phyloP scores from a whole-genome alignment of 2,797 vertebrate species.

The Danio aesculapii region DNA sequence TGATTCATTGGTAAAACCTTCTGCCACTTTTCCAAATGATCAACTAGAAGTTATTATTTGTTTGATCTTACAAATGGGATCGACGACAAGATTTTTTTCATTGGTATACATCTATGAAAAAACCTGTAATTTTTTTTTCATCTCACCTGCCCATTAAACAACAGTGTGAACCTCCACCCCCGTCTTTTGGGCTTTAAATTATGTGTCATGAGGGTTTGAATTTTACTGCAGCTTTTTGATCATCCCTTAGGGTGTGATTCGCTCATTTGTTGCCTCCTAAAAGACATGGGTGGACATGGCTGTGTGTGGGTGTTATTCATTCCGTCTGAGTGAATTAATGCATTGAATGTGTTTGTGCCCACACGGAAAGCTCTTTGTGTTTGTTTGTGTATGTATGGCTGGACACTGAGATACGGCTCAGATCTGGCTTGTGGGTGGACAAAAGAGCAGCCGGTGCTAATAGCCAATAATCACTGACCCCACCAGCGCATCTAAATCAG shows the following conservation, averaged over 20 bases:
- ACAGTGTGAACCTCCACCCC: neutral
- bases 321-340: conserved; percentile 38
- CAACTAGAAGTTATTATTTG: too few relatives aligned
- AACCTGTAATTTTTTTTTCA: neutral
- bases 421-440: conserved; percentile 54
- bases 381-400: conserved; percentile 43
- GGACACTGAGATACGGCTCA: conserved; percentile 54
- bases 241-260: conserved; percentile 30
- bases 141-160: conserved; percentile 10
- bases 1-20: too few relatives aligned
- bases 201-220: conserved; percentile 54
- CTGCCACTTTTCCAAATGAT: too few relatives aligned
- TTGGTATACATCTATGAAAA: neutral
- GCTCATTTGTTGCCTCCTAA: conserved; percentile 40
- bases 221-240: conserved; percentile 35
- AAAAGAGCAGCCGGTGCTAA: conserved; percentile 53
- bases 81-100: neutral
- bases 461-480: conserved; percentile 46
- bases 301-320: conserved; percentile 43
- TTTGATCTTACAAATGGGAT: too few relatives aligned
- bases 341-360: conserved; percentile 47
- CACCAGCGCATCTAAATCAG: conserved; percentile 32
- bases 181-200: conserved; percentile 52
- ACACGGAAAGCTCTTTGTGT: conserved; percentile 58
- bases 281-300: conserved; percentile 34